Evolutionary conservation across 1,140 invertebrate species (phyloP), one percentile per base, ranked within the genome.

Genomic region (Steinernema khuongi): DNA sequence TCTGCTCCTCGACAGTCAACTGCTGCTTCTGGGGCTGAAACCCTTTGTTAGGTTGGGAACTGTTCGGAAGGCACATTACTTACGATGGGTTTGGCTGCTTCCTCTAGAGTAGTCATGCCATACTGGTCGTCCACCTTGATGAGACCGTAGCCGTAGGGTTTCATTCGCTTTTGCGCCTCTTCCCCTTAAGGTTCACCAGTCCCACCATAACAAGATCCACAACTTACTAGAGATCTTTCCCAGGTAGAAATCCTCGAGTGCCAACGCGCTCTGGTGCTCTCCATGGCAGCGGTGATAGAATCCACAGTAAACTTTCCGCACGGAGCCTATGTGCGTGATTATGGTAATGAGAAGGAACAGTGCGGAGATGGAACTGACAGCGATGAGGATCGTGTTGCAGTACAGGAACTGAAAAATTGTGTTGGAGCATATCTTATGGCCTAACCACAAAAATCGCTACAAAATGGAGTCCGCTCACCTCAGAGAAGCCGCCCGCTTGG

Each of bases 111-210:
- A 14, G 50, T 60, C 50, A 60, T 60, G 4, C 50, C 50, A 22
- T 60, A 60, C 50, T 60, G 50, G 50, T 60, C 50, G 26, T 60
- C 50, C 14, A 60, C 50, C 50, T 60, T 60, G 50, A 14, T n/a
- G 50, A 60, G 50, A 17, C 50, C 50, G 50, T 60, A 60, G 11
- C 50, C 50, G 50, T 60, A 22, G 11, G 50, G 50, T 26, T 60
- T 60, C 50, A 60, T 60, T 60, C 50, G 11, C 19, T 60, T 60
- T 22, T 60, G 50, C 14, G 50, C 50, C 26, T 60, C 50, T 22
- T 60, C 50, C 2, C 50, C 50, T 60, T 4, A 60, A 60, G 26
- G 26, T 14, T 14, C 50, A 17, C 11, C 19, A 22, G 26, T n/a
- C 26, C 14, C 7, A 14, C 19, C 7, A n/a, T 60, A 22, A 60